Evolutionary conservation across 1,140 invertebrate genomes (phyloP).

Genomic region (Leptopilina boulardi): DNA sequence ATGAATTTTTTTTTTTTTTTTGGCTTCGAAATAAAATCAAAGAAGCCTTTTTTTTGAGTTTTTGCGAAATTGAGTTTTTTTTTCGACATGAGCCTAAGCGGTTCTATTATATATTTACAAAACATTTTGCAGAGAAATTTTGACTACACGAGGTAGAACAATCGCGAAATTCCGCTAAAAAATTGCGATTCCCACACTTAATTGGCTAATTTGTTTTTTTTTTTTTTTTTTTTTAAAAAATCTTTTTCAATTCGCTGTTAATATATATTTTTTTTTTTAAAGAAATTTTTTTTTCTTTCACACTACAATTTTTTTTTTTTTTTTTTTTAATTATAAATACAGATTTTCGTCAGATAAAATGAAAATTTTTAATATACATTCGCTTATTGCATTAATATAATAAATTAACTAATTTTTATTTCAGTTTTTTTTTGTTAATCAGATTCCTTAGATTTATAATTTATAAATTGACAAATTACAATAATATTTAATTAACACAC

Average conservation of each 20-base stretch:
- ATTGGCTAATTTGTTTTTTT: too few species aligned
- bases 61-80: background rate
- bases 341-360: constrained; percentile 25
- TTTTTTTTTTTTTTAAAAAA: background rate
- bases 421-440: too few species aligned
- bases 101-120: constrained; percentile 25
- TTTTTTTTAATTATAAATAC: background rate
- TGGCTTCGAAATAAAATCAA: background rate
- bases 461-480: too few species aligned
- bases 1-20: background rate
- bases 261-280: background rate
- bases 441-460: too few species aligned
- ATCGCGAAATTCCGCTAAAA: background rate
- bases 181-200: background rate
- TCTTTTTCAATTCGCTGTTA: background rate
- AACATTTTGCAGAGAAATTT: background rate
- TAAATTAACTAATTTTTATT: too few species aligned
- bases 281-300: background rate
- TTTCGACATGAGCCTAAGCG: background rate
- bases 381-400: too few species aligned
- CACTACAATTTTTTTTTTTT: background rate
- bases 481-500: too few species aligned
- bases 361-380: background rate
- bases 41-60: background rate
- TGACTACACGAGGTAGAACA: constrained; percentile 20